These are phyloP conservation scores for Smittia sp. DNA, from an alignment of 2,888 invertebrate species.

Conservation along the genomic window DNA sequence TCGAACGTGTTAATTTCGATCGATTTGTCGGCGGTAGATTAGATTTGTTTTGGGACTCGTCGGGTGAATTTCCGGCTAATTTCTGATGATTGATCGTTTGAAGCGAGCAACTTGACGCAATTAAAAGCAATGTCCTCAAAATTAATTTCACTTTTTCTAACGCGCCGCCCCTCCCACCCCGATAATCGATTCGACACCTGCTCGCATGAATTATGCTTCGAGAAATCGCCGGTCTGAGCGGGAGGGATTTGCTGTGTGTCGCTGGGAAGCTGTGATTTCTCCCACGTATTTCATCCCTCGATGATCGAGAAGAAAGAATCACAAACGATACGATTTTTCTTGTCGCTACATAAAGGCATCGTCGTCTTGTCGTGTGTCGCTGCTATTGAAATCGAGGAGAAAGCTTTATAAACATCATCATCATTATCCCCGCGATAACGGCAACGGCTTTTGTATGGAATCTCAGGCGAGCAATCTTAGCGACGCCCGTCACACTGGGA, in stretches of 20 bases:
- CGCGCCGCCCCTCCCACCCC: neutral
- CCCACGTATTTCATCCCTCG: constrained; percentile 8
- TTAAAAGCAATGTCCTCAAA: neutral
- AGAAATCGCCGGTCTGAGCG: neutral
- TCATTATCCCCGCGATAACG: too few relatives aligned
- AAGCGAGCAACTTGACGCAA: too few relatives aligned
- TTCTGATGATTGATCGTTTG: too few relatives aligned
- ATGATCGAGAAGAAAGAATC: neutral
- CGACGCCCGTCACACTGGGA: too few relatives aligned
- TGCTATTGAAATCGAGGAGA: too few relatives aligned
- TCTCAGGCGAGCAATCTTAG: too few relatives aligned
- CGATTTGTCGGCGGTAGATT: constrained; percentile 3
- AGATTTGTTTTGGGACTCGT: too few relatives aligned
- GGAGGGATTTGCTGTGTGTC: neutral
- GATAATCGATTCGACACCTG: constrained; percentile 35
- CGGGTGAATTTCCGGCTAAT: too few relatives aligned
- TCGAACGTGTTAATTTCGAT: constrained; percentile 27
- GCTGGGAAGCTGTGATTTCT: neutral
- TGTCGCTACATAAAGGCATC: neutral
- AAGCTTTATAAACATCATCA: too few relatives aligned
- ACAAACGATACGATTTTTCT: neutral
- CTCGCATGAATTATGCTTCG: neutral
- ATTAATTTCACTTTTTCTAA: neutral
- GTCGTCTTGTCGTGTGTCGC: too few relatives aligned
- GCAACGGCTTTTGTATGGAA: too few relatives aligned